A percentile compares a stretch with the other conserved stretches of the same genome.
phyloP scores from a whole-genome alignment of 2,113 vertebrate species.

The Ivindomyrus marchei region DNA sequence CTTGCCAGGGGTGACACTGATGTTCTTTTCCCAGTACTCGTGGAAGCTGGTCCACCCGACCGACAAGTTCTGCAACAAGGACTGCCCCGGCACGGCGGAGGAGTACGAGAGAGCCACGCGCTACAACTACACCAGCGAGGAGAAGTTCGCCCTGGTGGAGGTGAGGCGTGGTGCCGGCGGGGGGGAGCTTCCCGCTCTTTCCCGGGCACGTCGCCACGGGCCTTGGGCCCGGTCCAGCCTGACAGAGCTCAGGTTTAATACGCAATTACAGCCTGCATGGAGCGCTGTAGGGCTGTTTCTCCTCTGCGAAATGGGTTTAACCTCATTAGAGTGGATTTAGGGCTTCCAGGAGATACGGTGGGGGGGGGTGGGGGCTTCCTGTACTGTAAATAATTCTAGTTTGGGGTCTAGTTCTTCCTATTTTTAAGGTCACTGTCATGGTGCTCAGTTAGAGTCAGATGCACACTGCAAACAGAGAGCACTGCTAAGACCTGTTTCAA shows the following conservation, averaged over 20 bases:
- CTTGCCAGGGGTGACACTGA: background rate
- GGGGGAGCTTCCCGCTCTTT: no score
- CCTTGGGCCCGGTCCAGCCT: background rate
- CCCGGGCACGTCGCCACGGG: background rate
- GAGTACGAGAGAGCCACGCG: constrained; percentile 94
- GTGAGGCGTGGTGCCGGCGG: background rate
- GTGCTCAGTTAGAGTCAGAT: background rate
- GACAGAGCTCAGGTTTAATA: background rate
- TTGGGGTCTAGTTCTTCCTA: background rate
- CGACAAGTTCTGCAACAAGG: constrained; percentile 98
- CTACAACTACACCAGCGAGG: constrained; percentile 98
- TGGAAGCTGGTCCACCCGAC: constrained; percentile 99
- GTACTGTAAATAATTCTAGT: background rate
- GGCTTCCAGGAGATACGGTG: background rate
- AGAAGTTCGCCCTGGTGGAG: constrained; percentile 93
- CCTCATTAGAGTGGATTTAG: background rate
- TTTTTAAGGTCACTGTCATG: background rate
- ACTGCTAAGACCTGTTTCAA: background rate
- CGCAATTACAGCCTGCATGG: background rate
- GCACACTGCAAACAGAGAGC: background rate
- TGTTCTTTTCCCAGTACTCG: constrained; percentile 71
- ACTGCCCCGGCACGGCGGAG: constrained; percentile 92
- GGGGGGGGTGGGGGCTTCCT: background rate
- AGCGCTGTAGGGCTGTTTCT: background rate
- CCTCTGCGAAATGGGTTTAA: background rate